phyloP scores from a whole-genome alignment of 1,140 invertebrate species.

The Theocolax elegans region DNA sequence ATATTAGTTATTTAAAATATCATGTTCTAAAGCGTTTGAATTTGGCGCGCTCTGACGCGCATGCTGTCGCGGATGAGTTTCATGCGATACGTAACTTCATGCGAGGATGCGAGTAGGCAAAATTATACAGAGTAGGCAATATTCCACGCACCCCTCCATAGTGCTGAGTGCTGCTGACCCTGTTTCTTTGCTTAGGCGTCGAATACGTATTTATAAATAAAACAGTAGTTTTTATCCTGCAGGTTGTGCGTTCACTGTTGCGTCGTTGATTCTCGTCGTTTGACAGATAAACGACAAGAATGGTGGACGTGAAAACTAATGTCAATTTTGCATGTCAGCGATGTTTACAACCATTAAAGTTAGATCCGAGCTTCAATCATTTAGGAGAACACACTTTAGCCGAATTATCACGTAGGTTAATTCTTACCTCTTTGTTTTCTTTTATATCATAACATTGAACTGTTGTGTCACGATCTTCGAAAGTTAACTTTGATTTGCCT shows the following conservation, averaged over 20 bases:
- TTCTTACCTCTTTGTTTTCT: no score
- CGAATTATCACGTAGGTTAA: conserved; percentile 83
- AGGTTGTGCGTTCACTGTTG: conserved; percentile 14
- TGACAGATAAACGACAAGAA: conserved; percentile 51
- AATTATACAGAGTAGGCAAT: no score
- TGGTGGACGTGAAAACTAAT: conserved; percentile 77
- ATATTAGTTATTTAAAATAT: no score
- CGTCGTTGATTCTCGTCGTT: conserved; percentile 13
- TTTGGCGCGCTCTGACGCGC: no score
- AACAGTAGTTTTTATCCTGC: conserved; percentile 27
- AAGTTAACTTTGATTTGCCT: no score
- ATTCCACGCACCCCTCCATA: no score
- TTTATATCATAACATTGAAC: conserved; percentile 38
- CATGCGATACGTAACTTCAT: no score
- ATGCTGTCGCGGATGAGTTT: no score
- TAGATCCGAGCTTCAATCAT: conserved; percentile 86
- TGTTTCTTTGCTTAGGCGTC: conserved; percentile 48
- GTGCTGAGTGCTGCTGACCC: conserved; percentile 63
- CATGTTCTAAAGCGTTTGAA: no score
- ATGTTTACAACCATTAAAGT: conserved; percentile 86
- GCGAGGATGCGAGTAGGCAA: no score
- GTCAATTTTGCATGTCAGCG: conserved; percentile 93
- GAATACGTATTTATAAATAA: conserved; percentile 61
- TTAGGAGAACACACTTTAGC: conserved; percentile 87
- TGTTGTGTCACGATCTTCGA: not conserved